Conservation (phyloP, 2,888 invertebrate species). For the Macrosoma leucophasiata region DNA sequence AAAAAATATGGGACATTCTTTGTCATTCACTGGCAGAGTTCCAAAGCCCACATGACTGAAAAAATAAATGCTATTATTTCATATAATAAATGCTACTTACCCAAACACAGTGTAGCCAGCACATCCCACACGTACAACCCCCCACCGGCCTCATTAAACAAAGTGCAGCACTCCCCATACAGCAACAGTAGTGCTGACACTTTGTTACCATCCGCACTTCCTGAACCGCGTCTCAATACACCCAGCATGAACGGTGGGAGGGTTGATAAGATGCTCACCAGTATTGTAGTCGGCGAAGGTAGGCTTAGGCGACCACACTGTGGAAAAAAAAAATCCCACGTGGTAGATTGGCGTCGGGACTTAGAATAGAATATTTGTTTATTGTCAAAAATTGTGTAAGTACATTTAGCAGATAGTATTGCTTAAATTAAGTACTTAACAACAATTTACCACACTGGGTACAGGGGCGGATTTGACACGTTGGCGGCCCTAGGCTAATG, state of each 20-base stretch:
- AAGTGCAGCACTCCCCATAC: slow-evolving; percentile 49
- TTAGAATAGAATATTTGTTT: too few relatives aligned
- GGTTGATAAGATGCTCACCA: slow-evolving; percentile 30
- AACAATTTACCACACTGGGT: too few relatives aligned
- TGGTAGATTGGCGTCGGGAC: too few relatives aligned
- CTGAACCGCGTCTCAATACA: slow-evolving; percentile 15
- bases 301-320: slow-evolving; percentile 53
- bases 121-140: slow-evolving; percentile 35
- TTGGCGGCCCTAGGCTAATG: too few relatives aligned
- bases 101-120: slow-evolving; percentile 30
- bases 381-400: too few relatives aligned
- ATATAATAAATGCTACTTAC: slow-evolving; percentile 21
- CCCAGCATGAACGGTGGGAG: slow-evolving; percentile 39
- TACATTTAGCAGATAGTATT: too few relatives aligned
- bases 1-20: too few relatives aligned
- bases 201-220: slow-evolving; percentile 14
- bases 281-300: slow-evolving; percentile 34
- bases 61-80: not conserved
- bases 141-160: slow-evolving; percentile 43
- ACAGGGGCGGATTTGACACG: too few relatives aligned
- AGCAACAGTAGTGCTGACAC: slow-evolving; percentile 43
- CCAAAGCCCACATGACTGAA: too few relatives aligned
- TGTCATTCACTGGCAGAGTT: too few relatives aligned
- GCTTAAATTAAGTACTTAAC: too few relatives aligned
- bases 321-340: not conserved